Base-by-base conservation (phyloP, 2,888 invertebrate species). In the Hydrotaea cyrtoneurina region DNA sequence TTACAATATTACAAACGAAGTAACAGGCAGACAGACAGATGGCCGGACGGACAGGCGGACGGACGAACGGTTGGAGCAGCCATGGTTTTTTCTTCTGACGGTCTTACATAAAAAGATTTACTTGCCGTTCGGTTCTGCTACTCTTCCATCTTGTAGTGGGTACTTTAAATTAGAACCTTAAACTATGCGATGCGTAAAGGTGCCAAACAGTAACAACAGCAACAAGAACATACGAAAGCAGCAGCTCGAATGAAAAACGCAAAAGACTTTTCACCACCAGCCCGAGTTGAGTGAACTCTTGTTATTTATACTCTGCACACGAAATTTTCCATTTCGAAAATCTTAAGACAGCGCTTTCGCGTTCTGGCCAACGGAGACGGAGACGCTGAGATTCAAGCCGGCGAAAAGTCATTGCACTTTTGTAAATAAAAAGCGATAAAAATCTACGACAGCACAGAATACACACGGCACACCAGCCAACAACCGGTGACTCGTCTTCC, bases 161-260 rank as follows among this genome's bases (percentile, higher is more conserved):
- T 85, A 84, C 78, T 84, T 82, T 80, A 84, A 84, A 86, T 78
- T 86, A 82, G 80, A 86, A 82, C 84, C 82, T 78, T 85, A 78
- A 77, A 71, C 74, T 75, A 86, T 87, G 87, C 88, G 90, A 90
- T 90, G 90, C 90, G 90, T 90, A 89, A 90, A 90, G 90, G 90
- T 90, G 90, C 88, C 87, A 89, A 89, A 87, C 79, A 77, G 15
- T 5, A 36, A 55, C 59, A 71, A 31, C 78, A 78, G 53, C 55
- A 55, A 53, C 72, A 46, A 57, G 57, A 13, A 39, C 64, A 66
- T n/a, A 39, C 10, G 43, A 8, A 7, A 43, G 15, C 43, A 43
- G 43, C 43, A 7, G 10, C 43, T 11, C 10, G 59, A 59, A 26
- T 4, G 26, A 11, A 26, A 66, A 43, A 66, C 11, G 13, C 69